Evolutionary conservation across 2,888 invertebrate species (phyloP).

Genomic region (Meiosimyza decipiens): DNA sequence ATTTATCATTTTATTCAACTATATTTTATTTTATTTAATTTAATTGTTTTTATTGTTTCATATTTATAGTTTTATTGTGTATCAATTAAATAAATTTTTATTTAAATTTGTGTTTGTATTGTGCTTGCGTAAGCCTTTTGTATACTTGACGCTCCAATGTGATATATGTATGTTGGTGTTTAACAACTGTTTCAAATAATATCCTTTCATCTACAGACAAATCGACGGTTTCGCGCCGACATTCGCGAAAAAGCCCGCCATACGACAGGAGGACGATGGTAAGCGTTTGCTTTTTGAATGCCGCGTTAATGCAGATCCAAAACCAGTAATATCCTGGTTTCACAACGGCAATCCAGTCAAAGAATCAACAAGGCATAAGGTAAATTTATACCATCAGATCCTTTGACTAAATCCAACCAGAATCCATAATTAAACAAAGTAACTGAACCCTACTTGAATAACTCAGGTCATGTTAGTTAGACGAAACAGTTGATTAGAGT

Average conservation of each 20-base stretch:
- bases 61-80: no score
- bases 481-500: no score
- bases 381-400: conserved; percentile 58
- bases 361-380: conserved; percentile 88
- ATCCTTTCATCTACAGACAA: conserved; percentile 75
- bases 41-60: no score
- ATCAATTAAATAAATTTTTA: no score
- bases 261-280: conserved; percentile 96
- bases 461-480: background rate
- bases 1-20: no score
- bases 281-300: conserved; percentile 94
- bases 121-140: no score
- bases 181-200: background rate
- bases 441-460: background rate
- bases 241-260: conserved; percentile 97
- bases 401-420: background rate
- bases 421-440: background rate
- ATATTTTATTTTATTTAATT: no score
- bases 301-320: conserved; percentile 92
- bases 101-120: no score
- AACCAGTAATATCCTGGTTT: conserved; percentile 89
- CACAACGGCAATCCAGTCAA: conserved; percentile 86
- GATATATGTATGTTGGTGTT: conserved; percentile 20
- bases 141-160: background rate
- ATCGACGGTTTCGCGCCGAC: conserved; percentile 97